Evolutionary conservation across 2,113 vertebrate genomes (phyloP), one percentile per base, ranked within the genome.

Genomic region (Chloroceryle aenea): DNA sequence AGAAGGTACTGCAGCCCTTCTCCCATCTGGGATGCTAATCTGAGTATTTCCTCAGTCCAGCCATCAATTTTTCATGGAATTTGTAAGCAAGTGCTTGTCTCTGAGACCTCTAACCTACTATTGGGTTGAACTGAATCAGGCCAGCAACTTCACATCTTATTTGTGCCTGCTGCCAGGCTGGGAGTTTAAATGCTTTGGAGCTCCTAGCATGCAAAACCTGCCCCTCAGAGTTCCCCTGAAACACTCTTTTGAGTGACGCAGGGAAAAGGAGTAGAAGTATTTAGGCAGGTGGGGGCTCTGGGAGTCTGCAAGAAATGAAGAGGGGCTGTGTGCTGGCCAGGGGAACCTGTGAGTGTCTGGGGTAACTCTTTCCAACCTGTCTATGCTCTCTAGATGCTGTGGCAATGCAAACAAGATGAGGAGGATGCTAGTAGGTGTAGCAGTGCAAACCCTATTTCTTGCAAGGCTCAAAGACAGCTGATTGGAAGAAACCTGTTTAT

Each of bases 401-500:
- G 13, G 48, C 22, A 64, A 55, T 7, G 27, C 56, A 58, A 55
- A 87, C 42, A 62, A 72, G 80, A 13, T 2, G 10, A 43, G 69
- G 75, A 34, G 47, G 77, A n/a, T 13, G 4, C 38, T 27, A 8
- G 26, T 4, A 42, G 53, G 47, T 12, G 19, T 23, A 80, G 56
- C 22, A 73, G 32, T 4, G 45, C 58, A 79, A 87, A n/a, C 22
- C 23, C 10, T 2, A 3, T 69, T 92, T 86, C 22, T 50, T 67
- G 30, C 36, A 89, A 95, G 45, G 61, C 77, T 85, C 61, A 66
- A 40, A 90, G 71, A 66, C 81, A 80, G 18, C n/a, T 62, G 62
- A 67, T 86, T 71, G 66, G 83, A 89, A 91, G 89, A 87, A 93
- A 91, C 16, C 68, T 87, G 90, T 97, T 97, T 97, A 97, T 97